phyloP scores from a whole-genome alignment of 92 coral and sea anemone species.

The Scolanthus callimorphus region DNA sequence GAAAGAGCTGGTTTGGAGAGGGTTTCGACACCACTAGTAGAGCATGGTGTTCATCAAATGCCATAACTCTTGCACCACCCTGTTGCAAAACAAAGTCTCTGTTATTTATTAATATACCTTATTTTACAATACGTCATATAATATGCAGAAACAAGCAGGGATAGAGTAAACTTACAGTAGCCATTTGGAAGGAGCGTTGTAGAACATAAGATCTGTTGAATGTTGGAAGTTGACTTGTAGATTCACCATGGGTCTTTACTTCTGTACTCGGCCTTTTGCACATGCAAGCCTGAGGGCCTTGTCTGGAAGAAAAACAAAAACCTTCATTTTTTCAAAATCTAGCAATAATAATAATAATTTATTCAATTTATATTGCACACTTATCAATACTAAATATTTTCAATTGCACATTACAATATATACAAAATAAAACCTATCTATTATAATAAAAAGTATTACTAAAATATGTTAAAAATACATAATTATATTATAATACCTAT shows the following conservation, averaged over 20 bases:
- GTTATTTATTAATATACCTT: too few relatives aligned
- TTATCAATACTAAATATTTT: too few relatives aligned
- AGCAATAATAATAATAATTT: too few relatives aligned
- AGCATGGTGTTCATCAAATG: constrained; percentile 82
- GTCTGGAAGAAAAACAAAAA: too few relatives aligned
- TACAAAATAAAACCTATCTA: too few relatives aligned
- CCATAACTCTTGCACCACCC: constrained; percentile 84
- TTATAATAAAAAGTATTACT: too few relatives aligned
- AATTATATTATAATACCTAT: neutral
- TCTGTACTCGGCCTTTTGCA: constrained; percentile 15
- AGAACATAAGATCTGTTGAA: constrained; percentile 53
- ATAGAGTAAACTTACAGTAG: neutral
- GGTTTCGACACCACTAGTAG: constrained; percentile 81
- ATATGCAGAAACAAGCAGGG: too few relatives aligned
- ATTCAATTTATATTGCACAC: too few relatives aligned
- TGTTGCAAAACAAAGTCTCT: too few relatives aligned
- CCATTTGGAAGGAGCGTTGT: constrained; percentile 59
- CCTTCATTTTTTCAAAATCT: too few relatives aligned
- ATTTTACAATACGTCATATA: too few relatives aligned
- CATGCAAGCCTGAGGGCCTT: constrained; percentile 10
- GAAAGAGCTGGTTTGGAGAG: constrained; percentile 84
- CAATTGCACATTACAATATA: too few relatives aligned
- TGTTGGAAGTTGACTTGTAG: constrained; percentile 41
- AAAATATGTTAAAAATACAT: neutral
- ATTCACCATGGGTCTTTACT: constrained; percentile 49